Conservation (phyloP, 2,888 invertebrate genomes). For the Caenorhabditis imperialis region DNA sequence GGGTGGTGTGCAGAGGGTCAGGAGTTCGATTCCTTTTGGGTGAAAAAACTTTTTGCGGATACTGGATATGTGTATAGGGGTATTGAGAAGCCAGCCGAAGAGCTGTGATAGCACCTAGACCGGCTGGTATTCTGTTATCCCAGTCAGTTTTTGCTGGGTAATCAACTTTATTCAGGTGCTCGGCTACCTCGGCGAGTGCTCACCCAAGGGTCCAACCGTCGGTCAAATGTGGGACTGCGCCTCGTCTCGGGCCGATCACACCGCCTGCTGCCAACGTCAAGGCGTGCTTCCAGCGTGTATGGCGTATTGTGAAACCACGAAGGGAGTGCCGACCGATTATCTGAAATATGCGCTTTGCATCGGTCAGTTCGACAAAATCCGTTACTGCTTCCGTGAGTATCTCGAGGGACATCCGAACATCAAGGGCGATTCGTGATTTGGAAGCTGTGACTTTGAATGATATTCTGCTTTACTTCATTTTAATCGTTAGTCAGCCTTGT, state of each 20-base stretch:
- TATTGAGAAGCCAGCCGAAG: too few species aligned
- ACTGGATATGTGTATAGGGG: too few species aligned
- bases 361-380: conserved; percentile 76
- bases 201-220: conserved; percentile 74
- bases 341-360: conserved; percentile 75
- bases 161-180: conserved; percentile 69
- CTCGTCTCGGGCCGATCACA: conserved; percentile 75
- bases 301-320: conserved; percentile 76
- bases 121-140: too few species aligned
- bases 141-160: too few species aligned
- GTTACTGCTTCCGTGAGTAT: conserved; percentile 76
- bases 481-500: conserved; percentile 9
- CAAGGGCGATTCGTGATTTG: conserved; percentile 38
- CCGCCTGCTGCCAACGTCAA: conserved; percentile 70
- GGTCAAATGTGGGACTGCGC: conserved; percentile 78
- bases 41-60: too few species aligned
- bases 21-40: too few species aligned
- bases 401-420: conserved; percentile 70
- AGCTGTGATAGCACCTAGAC: too few species aligned
- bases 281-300: conserved; percentile 74
- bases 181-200: conserved; percentile 75
- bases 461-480: conserved; percentile 7
- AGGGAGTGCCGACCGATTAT: conserved; percentile 77
- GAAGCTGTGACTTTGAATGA: background rate
- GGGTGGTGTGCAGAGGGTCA: too few species aligned